phyloP scores from a whole-genome alignment of 2,888 invertebrate genomes.

The Eremobia ochroleuca region DNA sequence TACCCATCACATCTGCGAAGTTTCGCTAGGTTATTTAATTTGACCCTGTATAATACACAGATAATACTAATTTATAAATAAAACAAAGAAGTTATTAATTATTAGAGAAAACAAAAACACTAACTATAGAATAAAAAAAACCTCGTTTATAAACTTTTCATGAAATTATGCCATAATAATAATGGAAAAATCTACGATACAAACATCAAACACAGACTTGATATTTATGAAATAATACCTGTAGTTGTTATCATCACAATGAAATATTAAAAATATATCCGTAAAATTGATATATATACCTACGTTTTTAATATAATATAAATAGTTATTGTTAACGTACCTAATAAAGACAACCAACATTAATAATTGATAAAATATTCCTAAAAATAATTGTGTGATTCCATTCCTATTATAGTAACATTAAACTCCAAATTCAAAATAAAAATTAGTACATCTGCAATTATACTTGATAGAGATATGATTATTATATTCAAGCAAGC shows the following conservation, averaged over 20 bases:
- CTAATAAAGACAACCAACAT: background rate
- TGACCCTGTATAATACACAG: background rate
- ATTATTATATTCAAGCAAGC: background rate
- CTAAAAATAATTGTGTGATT: background rate
- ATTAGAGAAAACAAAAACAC: background rate
- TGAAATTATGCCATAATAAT: background rate
- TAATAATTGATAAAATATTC: slow-evolving; percentile 3
- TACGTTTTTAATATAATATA: background rate
- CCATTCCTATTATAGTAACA: background rate
- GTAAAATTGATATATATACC: background rate
- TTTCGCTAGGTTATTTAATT: too few species aligned
- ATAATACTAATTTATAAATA: too few species aligned
- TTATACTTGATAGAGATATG: background rate
- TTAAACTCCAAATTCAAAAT: background rate
- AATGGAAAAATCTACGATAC: background rate
- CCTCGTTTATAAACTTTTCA: background rate
- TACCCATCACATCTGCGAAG: too few species aligned
- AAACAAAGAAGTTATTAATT: background rate
- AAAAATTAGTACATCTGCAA: too few species aligned
- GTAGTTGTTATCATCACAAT: slow-evolving; percentile 2
- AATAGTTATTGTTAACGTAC: background rate
- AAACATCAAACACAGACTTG: slow-evolving; percentile 10
- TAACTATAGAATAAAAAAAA: background rate
- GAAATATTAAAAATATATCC: background rate
- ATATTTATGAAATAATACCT: background rate